Base-by-base conservation (phyloP, 2,888 invertebrate genomes). In the Noctuana brunneofusca region DNA sequence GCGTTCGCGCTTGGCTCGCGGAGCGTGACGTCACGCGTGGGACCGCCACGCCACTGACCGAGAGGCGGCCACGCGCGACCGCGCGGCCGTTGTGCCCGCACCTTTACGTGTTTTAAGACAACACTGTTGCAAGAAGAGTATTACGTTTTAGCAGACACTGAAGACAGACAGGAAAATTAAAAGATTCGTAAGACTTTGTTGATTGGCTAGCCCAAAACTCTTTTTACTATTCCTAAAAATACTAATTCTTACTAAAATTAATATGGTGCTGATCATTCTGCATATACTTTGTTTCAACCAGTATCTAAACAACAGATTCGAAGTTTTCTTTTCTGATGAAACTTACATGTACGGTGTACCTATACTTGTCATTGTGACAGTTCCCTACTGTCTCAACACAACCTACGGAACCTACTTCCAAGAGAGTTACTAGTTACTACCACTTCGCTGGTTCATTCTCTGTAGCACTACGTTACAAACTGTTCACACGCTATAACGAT, bases 31-130 rank as follows among this genome's bases (percentile, higher is more conserved):
- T 66, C 65, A 63, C 71, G 52, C 71, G 52, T 68, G 71, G 68
- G 67, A 69, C 57, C 78, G 78, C 76, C 80, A 84, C 86, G 86
- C 87, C 84, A 86, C 85, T 86, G 87, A 88, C 86, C 89, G 88
- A 87, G 77, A 83, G 74, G 74, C 81, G 71, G 64, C 78, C 69
- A 78, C 72, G 80, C 83, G 82, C 81, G 78, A 78, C 83, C 68
- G 22, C n/a, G n/a, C n/a, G n/a, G n/a, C 6, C 27, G 27, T 24
- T 79, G 77, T 81, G 77, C 71, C 76, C 67, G 73, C 75, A 69
- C 69, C 79, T 78, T 79, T 76, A 76, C 38, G 48, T 18, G 2
- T 16, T 5, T 2, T 35, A 11, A n/a, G n/a, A n/a, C n/a, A 8
- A 30, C 4, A 30, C 27, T 32, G 32, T 12, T 32, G 32, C 32